These are phyloP conservation scores for Mustela nigripes DNA, from an alignment of 2,113 vertebrate species.

Conservation along the genomic window DNA sequence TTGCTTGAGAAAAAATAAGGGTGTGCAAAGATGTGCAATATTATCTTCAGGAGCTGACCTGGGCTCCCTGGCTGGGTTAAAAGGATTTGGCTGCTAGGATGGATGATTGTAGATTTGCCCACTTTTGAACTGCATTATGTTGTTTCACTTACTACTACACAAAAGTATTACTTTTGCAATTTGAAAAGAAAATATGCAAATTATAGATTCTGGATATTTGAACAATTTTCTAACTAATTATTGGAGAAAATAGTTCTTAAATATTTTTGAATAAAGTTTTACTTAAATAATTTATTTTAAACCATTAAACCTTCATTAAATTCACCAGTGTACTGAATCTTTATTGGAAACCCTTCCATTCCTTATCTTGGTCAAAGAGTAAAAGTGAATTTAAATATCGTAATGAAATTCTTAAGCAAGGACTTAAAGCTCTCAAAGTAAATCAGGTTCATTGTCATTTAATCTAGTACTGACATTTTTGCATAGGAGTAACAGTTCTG, in stretches of 20 bases:
- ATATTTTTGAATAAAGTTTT: background rate
- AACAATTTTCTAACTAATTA: background rate
- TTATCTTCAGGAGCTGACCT: background rate
- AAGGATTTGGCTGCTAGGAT: background rate
- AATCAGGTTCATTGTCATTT: background rate
- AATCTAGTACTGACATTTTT: background rate
- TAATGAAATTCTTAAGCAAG: background rate
- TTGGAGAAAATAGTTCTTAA: background rate
- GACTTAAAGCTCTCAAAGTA: background rate
- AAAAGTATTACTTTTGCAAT: constrained; percentile 24
- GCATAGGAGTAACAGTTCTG: background rate
- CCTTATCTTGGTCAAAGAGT: background rate
- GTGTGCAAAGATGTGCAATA: background rate
- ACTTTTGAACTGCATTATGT: background rate
- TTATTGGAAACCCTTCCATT: background rate
- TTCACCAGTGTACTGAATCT: background rate
- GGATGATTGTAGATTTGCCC: background rate
- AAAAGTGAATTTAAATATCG: background rate
- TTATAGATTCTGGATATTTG: background rate
- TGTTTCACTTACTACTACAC: background rate
- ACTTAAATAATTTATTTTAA: constrained; percentile 32
- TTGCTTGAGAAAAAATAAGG: background rate
- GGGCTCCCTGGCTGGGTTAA: background rate
- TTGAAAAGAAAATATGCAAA: background rate
- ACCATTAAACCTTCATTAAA: background rate